phyloP scores from a whole-genome alignment of 1,140 invertebrate genomes.

The Andrena cerasifolii region DNA sequence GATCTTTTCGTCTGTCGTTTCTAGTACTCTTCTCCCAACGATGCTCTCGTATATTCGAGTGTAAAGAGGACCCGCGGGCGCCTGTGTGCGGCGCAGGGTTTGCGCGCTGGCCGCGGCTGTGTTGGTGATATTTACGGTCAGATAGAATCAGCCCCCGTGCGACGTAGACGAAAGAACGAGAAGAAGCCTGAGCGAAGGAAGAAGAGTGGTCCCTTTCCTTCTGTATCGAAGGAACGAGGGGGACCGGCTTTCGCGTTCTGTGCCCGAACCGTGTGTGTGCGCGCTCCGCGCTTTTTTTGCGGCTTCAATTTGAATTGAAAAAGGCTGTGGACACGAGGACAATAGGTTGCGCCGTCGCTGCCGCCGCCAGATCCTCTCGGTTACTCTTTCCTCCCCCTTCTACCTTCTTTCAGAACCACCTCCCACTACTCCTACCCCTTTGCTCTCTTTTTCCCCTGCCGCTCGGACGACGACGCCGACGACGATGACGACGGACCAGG shows the following conservation, averaged over 20 bases:
- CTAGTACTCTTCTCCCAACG: constrained; percentile 36
- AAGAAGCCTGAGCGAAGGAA: constrained; percentile 58
- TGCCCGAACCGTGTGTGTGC: constrained; percentile 70
- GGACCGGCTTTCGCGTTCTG: constrained; percentile 65
- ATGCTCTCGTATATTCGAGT: constrained; percentile 40
- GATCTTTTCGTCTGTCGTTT: constrained; percentile 34
- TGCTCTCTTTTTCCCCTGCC: background rate
- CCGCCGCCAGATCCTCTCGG: constrained; percentile 63
- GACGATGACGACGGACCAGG: constrained; percentile 28
- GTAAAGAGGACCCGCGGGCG: background rate
- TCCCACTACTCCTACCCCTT: constrained; percentile 44
- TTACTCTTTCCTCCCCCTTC: constrained; percentile 45
- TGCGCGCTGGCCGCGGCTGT: constrained; percentile 59
- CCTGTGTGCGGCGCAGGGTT: background rate
- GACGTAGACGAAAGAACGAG: constrained; percentile 73
- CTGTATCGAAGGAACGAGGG: constrained; percentile 49
- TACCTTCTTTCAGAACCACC: constrained; percentile 37
- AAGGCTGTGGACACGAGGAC: constrained; percentile 80
- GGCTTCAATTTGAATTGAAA: constrained; percentile 81
- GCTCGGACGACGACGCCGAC: constrained; percentile 14
- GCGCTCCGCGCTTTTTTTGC: constrained; percentile 77
- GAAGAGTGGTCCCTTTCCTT: constrained; percentile 35
- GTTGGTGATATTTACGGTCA: constrained; percentile 80
- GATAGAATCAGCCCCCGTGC: constrained; percentile 78
- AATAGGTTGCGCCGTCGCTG: constrained; percentile 76